A percentile compares a stretch with the other conserved stretches of the same genome.
Evolutionary conservation across 2,888 invertebrate species (phyloP).

Genomic region (Macrophya annulata): DNA sequence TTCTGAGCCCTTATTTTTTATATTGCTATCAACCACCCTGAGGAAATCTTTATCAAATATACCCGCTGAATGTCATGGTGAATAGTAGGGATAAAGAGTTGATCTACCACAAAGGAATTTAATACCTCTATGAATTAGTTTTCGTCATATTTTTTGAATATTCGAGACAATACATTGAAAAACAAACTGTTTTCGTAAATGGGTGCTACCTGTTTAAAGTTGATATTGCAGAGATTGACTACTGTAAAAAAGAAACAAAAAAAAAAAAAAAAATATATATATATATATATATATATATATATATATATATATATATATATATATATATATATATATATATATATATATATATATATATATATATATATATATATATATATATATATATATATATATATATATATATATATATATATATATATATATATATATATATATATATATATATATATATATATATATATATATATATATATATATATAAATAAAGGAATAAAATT

Average conservation of each 20-base stretch:
- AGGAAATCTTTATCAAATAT: not conserved
- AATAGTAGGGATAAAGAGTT: not conserved
- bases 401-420: not conserved
- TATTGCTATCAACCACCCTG: constrained; percentile 18
- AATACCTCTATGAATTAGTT: not conserved
- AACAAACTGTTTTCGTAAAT: constrained; percentile 22
- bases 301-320: too few relatives aligned
- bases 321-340: too few relatives aligned
- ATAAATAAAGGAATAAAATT: not conserved
- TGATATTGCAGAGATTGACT: constrained; percentile 5
- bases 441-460: too few relatives aligned
- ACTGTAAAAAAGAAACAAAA: not conserved
- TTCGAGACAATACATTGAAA: not conserved
- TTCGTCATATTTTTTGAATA: not conserved
- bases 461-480: too few relatives aligned
- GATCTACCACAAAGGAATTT: constrained; percentile 1
- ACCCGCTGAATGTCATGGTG: constrained; percentile 7
- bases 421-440: not conserved
- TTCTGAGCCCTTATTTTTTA: not conserved
- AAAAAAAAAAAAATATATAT: too few relatives aligned
- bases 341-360: too few relatives aligned
- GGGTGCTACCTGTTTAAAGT: constrained; percentile 35
- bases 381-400: too few relatives aligned
- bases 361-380: too few relatives aligned
- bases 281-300: too few relatives aligned